Base-by-base conservation (phyloP, 2,888 invertebrate genomes). In the Adelognathus sp. region DNA sequence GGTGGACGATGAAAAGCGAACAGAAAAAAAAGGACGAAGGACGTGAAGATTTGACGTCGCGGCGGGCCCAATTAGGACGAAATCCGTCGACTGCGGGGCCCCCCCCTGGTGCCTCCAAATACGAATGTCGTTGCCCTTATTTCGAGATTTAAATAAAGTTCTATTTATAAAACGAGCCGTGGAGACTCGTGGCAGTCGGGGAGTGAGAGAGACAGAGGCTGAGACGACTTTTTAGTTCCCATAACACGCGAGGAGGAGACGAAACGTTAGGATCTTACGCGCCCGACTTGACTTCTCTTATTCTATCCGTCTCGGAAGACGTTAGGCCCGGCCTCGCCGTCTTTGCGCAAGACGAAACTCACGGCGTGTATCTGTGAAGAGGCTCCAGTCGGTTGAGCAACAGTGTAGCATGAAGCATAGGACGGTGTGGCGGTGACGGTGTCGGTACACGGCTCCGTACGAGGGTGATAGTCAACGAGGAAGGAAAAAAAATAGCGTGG, bases 121-220 rank as follows among this genome's bases (percentile, higher is more conserved):
- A 84, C 85, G 84, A 86, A 85, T 87, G 89, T 89, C 88, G 87
- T 87, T 88, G 88, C 87, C 88, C 89, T 88, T 89, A 87, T 88
- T 89, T 88, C 84, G 83, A 83, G 88, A 86, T 88, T 89, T 88
- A 87, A 88, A 88, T 86, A 87, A 86, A 86, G 84, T 86, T 80
- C 88, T 88, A 89, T 89, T 87, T 87, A 86, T 88, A 87, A n/a
- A 82, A 80, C 83, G 78, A 80, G 81, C 56, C 24, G 31, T 39
- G n/a, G n/a, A n/a, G 69, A 27, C 69, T 69, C 73, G 58, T 69
- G 60, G 31, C 21, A 56, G 66, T 46, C 58, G 36, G 18, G 58
- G 39, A 69, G 78, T 18, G 69, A 79, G 76, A 79, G 33, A 66
- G 66, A 80, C 39, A 66, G 31, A 58, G 50, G 56, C 36, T 50